Conservation (phyloP, 2,888 invertebrate species). For the Catocala fraxini region DNA sequence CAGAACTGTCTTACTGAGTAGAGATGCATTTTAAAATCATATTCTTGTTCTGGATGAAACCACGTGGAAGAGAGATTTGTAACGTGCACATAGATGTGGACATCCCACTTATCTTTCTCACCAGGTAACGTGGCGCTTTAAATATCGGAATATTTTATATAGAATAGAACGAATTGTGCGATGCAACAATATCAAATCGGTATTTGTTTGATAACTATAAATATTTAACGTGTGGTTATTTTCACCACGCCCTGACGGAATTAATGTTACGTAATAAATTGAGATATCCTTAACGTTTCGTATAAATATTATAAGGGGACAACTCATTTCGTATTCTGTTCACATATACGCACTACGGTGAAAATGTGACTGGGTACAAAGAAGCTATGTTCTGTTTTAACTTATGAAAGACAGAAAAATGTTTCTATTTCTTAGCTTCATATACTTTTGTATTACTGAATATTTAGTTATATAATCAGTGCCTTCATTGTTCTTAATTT, state of each 20-base stretch:
- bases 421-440: constrained; percentile 20
- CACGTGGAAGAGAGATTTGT: not conserved
- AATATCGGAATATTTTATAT: not conserved
- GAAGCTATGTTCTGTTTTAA: constrained; percentile 52
- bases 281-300: constrained; percentile 68
- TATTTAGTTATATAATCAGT: constrained; percentile 8
- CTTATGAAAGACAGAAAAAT: constrained; percentile 39
- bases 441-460: constrained; percentile 1
- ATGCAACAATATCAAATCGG: not conserved
- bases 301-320: constrained; percentile 68
- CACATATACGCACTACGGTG: constrained; percentile 73
- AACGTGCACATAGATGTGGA: constrained; percentile 16
- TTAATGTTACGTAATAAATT: constrained; percentile 71
- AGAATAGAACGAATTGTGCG: not conserved
- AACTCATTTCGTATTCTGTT: constrained; percentile 72
- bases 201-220: constrained; percentile 18
- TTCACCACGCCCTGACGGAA: constrained; percentile 34
- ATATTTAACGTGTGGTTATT: constrained; percentile 36
- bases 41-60: not conserved
- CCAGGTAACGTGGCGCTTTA: too few species aligned
- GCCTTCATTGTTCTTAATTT: constrained; percentile 13
- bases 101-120: not conserved
- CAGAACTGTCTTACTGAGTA: too few species aligned
- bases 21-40: not conserved
- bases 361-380: constrained; percentile 68